A percentile compares a stretch with the other conserved stretches of the same genome.
phyloP scores from a whole-genome alignment of 2,888 invertebrate genomes.

The Blastobasis lacticolella region DNA sequence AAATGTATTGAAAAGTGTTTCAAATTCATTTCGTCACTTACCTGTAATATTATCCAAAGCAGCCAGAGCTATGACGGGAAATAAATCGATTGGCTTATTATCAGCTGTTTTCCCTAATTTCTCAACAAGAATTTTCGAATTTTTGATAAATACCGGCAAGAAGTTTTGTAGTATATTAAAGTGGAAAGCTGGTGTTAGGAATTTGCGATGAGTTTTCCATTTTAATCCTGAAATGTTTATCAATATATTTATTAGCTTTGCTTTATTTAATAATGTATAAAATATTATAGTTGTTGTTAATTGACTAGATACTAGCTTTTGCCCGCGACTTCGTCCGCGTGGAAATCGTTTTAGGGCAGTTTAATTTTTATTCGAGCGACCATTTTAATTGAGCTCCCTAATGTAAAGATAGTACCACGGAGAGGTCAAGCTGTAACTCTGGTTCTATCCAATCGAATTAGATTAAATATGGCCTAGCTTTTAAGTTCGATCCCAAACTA shows the following conservation, averaged over 20 bases:
- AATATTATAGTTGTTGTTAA: background rate
- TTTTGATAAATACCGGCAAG: conserved; percentile 79
- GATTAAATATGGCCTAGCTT: too few relatives aligned
- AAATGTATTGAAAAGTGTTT: too few relatives aligned
- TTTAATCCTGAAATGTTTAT: conserved; percentile 34
- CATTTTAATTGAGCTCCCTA: background rate
- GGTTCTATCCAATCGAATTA: too few relatives aligned
- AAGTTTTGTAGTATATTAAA: conserved; percentile 84
- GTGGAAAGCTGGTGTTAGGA: conserved; percentile 86
- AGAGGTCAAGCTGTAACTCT: too few relatives aligned
- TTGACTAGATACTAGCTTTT: background rate
- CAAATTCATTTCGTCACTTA: conserved; percentile 11
- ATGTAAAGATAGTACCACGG: background rate
- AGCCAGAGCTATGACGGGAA: conserved; percentile 75
- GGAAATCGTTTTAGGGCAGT: background rate
- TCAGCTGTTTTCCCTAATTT: conserved; percentile 61
- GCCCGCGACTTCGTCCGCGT: background rate
- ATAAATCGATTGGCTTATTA: conserved; percentile 68
- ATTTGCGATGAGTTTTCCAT: conserved; percentile 80
- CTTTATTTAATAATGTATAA: background rate
- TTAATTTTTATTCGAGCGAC: background rate
- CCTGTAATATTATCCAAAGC: conserved; percentile 62
- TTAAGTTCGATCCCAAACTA: too few relatives aligned
- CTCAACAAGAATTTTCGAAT: conserved; percentile 71
- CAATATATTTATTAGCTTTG: too few relatives aligned